phyloP scores from a whole-genome alignment of 2,113 vertebrate species.

The Lasiurus cinereus region DNA sequence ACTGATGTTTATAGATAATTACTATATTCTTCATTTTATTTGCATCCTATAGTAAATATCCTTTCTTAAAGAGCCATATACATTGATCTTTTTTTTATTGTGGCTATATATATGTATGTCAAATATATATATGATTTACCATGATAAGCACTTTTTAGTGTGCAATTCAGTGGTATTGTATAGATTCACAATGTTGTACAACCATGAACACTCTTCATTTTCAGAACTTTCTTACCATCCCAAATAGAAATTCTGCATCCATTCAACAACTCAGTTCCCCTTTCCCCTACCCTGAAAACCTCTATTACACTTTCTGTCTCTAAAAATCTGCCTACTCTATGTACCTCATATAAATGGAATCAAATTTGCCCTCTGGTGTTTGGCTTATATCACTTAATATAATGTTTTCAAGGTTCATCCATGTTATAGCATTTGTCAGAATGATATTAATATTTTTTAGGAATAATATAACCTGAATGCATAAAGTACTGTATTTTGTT shows the following conservation, averaged over 20 bases:
- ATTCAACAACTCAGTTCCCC: not conserved
- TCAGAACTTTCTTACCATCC: not conserved
- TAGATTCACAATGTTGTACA: not conserved
- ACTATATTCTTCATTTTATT: not conserved
- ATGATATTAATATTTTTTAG: not conserved
- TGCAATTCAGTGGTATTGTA: not conserved
- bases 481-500: not conserved
- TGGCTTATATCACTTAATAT: not conserved
- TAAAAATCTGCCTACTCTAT: not conserved
- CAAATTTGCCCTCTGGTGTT: not conserved
- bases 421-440: not conserved
- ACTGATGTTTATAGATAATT: not conserved
- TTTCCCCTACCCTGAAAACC: fast-evolving
- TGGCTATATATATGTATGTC: not conserved
- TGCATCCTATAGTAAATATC: not conserved
- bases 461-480: not conserved
- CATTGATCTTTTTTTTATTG: not conserved
- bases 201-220: not conserved
- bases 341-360: not conserved
- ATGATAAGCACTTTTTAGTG: not conserved
- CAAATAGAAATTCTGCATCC: not conserved
- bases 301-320: not conserved
- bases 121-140: not conserved
- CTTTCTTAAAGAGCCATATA: not conserved
- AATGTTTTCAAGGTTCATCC: not conserved